Percentiles rank a stretch among this genome's conserved stretches.
These are phyloP conservation scores for Cataglyphis altisquamis DNA, from an alignment of 2,888 invertebrate species.

Conservation along the genomic window DNA sequence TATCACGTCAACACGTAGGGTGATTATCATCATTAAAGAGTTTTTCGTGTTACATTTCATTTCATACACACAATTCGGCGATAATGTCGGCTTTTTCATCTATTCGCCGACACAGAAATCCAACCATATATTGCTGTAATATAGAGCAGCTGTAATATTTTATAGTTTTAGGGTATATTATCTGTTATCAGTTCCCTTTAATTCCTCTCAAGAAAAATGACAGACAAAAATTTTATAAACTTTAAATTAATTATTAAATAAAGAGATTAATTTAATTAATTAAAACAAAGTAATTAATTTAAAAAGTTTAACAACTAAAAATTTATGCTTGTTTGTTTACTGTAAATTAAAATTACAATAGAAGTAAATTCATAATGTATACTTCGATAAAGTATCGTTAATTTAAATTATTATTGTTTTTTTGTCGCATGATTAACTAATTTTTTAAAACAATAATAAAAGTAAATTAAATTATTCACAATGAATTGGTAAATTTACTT, in stretches of 20 bases:
- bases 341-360: neutral
- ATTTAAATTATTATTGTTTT: neutral
- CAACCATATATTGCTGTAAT: neutral
- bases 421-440: neutral
- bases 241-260: neutral
- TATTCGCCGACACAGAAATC: neutral
- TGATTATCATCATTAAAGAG: slow-evolving; percentile 61
- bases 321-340: neutral
- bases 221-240: neutral
- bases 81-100: slow-evolving; percentile 29
- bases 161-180: neutral
- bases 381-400: neutral
- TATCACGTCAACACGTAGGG: slow-evolving; percentile 1
- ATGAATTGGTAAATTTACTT: neutral
- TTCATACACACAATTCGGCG: slow-evolving; percentile 43
- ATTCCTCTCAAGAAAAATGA: neutral
- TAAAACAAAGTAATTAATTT: neutral
- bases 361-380: neutral
- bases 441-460: slow-evolving; percentile 21
- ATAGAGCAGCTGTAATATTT: neutral
- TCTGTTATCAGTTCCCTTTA: neutral
- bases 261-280: neutral
- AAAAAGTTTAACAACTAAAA: neutral
- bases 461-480: neutral
- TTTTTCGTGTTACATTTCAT: slow-evolving; percentile 59